Base-by-base conservation (phyloP, 2,888 invertebrate genomes). In the Pasiphila rectangulata region DNA sequence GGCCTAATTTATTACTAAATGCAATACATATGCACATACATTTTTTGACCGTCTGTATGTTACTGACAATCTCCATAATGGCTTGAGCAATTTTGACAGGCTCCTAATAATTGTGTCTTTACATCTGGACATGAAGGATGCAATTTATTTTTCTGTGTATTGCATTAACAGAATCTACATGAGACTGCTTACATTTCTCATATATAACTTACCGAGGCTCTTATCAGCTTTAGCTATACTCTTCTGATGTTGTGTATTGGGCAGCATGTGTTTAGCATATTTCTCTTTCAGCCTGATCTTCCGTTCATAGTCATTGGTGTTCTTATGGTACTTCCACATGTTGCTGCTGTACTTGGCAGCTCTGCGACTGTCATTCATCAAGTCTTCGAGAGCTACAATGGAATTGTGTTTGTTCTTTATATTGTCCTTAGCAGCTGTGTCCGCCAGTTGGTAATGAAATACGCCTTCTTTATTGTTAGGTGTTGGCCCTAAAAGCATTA, bases 321-420 rank as follows among this genome's bases (percentile, higher is more conserved):
- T 65, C 50, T 68, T 80, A 7, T 74, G 69, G 46, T 73, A 67
- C 47, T 79, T 83, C 86, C 84, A 85, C 15, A 73, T 61, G 45
- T 79, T 82, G 6, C 73, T 76, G 24, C 71, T 59, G 58, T 63
- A 76, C 29, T 74, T 77, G 25, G 74, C 57, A 25, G 41, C 54
- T 48, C 59, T 66, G 49, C 78, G 68, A 45, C 57, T 68, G 49
- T 85, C 86, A 50, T 73, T 71, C 7, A 86, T 64, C 20, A 85
- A 68, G 55, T 76, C 78, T 50, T 84, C 74, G 48, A 85, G 62
- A 41, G 75, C 76, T 67, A 82, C 84, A 75, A 86, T 82, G 62
- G 81, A 78, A 74, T 84, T 86, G 59, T 80, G 80, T 77, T 83
- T 79, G 67, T 83, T 83, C 67, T 84, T 86, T 49, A 86, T 75